These are phyloP conservation scores for Pristionchus exspectatus DNA, from an alignment of 2,888 invertebrate species.

Conservation along the genomic window DNA sequence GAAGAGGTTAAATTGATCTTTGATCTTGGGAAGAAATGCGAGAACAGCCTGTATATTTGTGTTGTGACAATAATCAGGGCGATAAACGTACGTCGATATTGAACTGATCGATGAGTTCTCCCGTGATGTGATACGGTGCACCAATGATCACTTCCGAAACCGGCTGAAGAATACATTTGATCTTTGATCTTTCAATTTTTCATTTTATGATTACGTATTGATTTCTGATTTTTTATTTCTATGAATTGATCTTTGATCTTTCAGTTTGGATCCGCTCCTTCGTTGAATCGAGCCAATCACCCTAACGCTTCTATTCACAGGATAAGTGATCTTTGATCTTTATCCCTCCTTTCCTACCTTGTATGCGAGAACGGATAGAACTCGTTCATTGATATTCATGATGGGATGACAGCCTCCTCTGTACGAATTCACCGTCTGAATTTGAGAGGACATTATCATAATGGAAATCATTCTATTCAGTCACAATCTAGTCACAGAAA, in stretches of 20 bases:
- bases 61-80: not conserved
- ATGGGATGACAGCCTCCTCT: conserved; percentile 93
- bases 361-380: conserved; percentile 95
- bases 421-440: conserved; percentile 76
- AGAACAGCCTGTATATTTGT: too few relatives aligned
- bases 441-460: not conserved
- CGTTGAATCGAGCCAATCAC: not conserved
- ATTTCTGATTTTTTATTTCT: too few relatives aligned
- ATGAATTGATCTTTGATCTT: too few relatives aligned
- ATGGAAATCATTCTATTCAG: not conserved
- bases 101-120: conserved; percentile 95
- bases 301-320: not conserved
- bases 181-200: not conserved
- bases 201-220: too few relatives aligned
- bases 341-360: conserved; percentile 62
- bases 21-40: not conserved
- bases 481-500: not conserved
- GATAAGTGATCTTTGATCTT: not conserved
- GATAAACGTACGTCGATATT: conserved; percentile 79
- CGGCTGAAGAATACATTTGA: conserved; percentile 84
- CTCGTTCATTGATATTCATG: conserved; percentile 98
- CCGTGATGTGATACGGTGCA: conserved; percentile 94
- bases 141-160: conserved; percentile 99
- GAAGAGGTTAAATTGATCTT: conserved; percentile 48
- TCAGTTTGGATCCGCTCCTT: not conserved